A percentile compares a stretch with the other conserved stretches of the same genome.
Conservation (phyloP, 2,113 vertebrate genomes). For the Rafetus swinhoei region DNA sequence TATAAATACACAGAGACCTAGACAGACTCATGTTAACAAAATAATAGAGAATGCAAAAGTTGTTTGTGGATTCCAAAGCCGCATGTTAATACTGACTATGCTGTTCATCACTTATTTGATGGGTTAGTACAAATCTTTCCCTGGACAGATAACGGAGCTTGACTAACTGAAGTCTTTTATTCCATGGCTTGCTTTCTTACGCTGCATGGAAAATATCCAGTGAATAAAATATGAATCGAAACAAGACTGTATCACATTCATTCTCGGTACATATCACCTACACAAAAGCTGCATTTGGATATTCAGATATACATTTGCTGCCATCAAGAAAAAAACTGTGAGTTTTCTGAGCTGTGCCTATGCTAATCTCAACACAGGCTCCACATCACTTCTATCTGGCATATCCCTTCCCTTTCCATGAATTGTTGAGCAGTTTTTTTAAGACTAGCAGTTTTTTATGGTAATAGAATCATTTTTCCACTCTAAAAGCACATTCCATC, state of each 20-base stretch:
- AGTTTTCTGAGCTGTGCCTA: not conserved
- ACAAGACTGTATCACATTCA: not conserved
- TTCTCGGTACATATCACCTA: not conserved
- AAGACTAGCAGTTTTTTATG: not conserved
- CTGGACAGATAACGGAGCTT: not conserved
- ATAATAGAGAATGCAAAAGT: not conserved
- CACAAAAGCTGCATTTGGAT: not conserved
- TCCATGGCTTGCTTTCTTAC: not conserved
- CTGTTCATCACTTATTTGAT: not conserved
- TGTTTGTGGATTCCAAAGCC: not conserved
- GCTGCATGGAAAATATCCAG: not conserved
- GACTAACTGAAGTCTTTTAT: not conserved
- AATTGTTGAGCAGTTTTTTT: not conserved
- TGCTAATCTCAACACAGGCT: not conserved
- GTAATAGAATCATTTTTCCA: not conserved
- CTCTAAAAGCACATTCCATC: not conserved
- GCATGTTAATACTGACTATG: not conserved
- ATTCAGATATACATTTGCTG: not conserved
- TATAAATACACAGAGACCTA: not conserved
- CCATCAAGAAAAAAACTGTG: not conserved
- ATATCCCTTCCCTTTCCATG: not conserved
- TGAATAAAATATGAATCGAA: not conserved
- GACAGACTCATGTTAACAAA: not conserved
- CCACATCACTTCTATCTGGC: not conserved
- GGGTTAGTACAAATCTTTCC: not conserved